Conservation (phyloP, 2,113 vertebrate species). For the Murina feae region DNA sequence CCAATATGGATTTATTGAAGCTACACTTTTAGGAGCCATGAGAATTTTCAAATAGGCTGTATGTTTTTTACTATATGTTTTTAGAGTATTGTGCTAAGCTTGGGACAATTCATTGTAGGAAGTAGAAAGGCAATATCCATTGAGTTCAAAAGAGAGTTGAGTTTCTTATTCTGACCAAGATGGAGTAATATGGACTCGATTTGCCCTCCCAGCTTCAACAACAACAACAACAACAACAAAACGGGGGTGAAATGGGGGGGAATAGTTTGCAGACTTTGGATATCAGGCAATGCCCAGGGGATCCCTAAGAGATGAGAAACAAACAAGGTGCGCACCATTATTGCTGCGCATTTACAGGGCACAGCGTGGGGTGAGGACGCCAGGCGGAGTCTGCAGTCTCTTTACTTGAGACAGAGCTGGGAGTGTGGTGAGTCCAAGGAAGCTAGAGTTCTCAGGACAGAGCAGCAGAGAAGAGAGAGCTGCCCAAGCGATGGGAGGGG, state of each 20-base stretch:
- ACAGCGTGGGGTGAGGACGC: neutral
- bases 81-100: neutral
- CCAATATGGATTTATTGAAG: neutral
- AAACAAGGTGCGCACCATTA: neutral
- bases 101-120: neutral
- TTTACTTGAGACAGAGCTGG: neutral
- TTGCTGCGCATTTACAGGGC: neutral
- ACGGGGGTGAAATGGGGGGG: too few species aligned
- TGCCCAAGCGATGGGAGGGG: neutral
- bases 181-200: neutral
- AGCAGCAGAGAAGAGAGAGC: neutral
- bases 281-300: neutral
- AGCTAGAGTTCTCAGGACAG: neutral
- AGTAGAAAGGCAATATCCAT: neutral
- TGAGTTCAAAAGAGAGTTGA: neutral
- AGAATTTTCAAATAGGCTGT: neutral
- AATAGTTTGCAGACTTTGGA: neutral
- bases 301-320: neutral
- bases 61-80: neutral
- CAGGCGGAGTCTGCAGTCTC: neutral
- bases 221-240: neutral
- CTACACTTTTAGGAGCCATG: neutral
- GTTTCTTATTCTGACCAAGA: neutral
- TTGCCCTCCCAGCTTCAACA: neutral
- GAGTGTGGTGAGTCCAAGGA: neutral